These are phyloP conservation scores for Heliconius hermathena DNA, from an alignment of 1,140 invertebrate genomes.

Conservation along the genomic window DNA sequence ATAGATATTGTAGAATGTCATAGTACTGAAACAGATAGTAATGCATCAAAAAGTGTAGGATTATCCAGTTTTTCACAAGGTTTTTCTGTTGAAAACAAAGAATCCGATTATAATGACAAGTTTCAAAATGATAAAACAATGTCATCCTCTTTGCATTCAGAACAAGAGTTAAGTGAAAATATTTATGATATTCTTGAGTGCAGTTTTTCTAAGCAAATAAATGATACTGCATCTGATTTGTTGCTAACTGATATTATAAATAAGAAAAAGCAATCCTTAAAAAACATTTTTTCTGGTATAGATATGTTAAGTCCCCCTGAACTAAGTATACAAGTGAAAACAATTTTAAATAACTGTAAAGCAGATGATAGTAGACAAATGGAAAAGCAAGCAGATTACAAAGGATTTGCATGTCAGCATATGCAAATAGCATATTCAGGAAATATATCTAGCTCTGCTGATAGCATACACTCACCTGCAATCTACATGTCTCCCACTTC, in stretches of 20 bases:
- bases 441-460: slow-evolving; percentile 2
- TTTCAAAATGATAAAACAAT: slow-evolving; percentile 25
- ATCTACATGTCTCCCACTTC: neutral
- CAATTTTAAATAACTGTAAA: neutral
- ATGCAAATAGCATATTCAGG: neutral
- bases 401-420: neutral
- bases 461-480: neutral
- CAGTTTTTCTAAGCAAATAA: slow-evolving; percentile 48
- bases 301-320: neutral
- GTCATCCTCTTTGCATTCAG: slow-evolving; percentile 19
- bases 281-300: slow-evolving; percentile 23
- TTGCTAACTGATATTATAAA: slow-evolving; percentile 43
- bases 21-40: slow-evolving; percentile 4
- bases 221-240: slow-evolving; percentile 40
- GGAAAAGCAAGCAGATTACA: slow-evolving; percentile 5
- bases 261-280: slow-evolving; percentile 39
- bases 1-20: neutral
- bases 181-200: slow-evolving; percentile 54
- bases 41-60: slow-evolving; percentile 28
- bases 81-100: neutral
- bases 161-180: slow-evolving; percentile 32
- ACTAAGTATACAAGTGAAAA: neutral
- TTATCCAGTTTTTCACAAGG: slow-evolving; percentile 38
- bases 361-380: neutral
- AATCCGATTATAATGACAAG: slow-evolving; percentile 21